A percentile compares a stretch with the other conserved stretches of the same genome.
Conservation (phyloP, 2,797 vertebrate genomes). For the Coccyzus lansbergi region DNA sequence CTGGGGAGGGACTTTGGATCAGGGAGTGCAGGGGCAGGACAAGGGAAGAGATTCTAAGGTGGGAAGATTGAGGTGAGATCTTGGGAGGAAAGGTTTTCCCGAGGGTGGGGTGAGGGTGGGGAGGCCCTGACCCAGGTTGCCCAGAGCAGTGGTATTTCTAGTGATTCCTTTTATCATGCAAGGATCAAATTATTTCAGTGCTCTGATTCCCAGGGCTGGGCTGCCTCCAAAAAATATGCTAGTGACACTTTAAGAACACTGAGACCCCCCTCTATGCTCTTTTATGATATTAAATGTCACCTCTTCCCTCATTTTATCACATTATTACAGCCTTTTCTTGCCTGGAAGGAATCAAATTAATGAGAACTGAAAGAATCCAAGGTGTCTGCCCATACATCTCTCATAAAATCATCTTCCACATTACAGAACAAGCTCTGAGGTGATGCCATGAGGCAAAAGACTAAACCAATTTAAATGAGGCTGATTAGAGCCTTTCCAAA, state of each 20-base stretch:
- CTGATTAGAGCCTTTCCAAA: background rate
- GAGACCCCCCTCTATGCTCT: constrained; percentile 26
- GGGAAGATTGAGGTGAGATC: too few relatives aligned
- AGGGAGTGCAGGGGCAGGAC: too few relatives aligned
- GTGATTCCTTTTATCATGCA: constrained; percentile 58
- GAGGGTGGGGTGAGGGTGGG: too few relatives aligned
- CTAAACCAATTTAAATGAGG: constrained; percentile 43
- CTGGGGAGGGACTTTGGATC: too few relatives aligned
- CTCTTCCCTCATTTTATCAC: constrained; percentile 67
- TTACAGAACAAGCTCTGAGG: constrained; percentile 17
- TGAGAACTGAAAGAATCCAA: constrained; percentile 44
- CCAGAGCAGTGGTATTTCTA: constrained; percentile 48
- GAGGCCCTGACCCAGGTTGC: too few relatives aligned
- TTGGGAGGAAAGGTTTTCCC: too few relatives aligned
- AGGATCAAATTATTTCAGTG: constrained; percentile 58
- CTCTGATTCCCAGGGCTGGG: background rate
- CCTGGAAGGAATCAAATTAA: constrained; percentile 63
- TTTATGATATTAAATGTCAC: constrained; percentile 76
- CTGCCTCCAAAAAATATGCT: constrained; percentile 27
- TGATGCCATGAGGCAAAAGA: background rate
- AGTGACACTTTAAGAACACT: constrained; percentile 62
- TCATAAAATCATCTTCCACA: constrained; percentile 14
- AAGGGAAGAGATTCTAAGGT: too few relatives aligned
- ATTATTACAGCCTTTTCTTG: constrained; percentile 64
- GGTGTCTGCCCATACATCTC: background rate